Conservation (phyloP, 2,113 vertebrate species). For the Crocuta crocuta region DNA sequence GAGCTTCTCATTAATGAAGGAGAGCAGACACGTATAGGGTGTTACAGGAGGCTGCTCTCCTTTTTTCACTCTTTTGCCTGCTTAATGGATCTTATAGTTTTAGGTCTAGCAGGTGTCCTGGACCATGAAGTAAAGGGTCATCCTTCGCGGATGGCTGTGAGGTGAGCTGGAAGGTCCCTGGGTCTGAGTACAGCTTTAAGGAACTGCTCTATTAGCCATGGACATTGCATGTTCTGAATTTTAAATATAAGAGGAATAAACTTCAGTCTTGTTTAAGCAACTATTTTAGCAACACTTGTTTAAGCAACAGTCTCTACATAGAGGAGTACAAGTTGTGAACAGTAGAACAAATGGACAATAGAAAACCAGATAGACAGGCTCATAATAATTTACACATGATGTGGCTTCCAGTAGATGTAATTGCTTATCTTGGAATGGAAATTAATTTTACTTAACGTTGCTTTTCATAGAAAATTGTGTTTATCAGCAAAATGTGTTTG, state of each 20-base stretch:
- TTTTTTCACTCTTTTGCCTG: background rate
- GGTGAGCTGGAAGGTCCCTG: background rate
- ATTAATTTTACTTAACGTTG: background rate
- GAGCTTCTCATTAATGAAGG: background rate
- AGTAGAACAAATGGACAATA: background rate
- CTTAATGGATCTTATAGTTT: background rate
- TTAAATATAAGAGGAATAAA: background rate
- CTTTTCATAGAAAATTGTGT: conserved; percentile 35
- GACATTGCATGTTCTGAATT: background rate
- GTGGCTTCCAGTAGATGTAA: background rate
- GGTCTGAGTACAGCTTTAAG: background rate
- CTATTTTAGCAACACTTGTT: background rate
- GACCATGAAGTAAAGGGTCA: no score
- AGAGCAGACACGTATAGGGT: background rate
- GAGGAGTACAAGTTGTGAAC: background rate
- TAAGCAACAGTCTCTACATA: background rate
- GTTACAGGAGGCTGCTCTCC: background rate
- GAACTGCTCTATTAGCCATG: background rate
- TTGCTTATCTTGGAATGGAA: background rate
- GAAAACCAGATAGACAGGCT: background rate
- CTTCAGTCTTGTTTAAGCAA: background rate
- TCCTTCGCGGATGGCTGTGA: background rate
- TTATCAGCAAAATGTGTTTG: background rate
- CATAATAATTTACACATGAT: background rate
- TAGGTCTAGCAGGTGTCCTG: background rate